Percentiles rank a stretch among this genome's conserved stretches.
Evolutionary conservation across 2,797 vertebrate genomes (phyloP).

Genomic region (Myripristis murdjan): DNA sequence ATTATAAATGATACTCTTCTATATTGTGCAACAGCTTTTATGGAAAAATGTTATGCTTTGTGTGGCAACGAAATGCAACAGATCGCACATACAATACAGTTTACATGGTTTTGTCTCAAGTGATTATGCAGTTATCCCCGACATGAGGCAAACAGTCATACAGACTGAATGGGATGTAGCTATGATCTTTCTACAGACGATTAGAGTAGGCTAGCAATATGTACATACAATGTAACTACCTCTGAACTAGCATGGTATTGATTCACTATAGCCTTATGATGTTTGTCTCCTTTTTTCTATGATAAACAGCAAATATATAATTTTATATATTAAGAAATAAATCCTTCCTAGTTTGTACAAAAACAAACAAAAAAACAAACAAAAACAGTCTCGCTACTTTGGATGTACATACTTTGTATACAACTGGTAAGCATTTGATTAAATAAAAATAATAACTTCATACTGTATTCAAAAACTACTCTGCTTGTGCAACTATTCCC

Average conservation of each 20-base stretch:
- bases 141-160: conserved; percentile 51
- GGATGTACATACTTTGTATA: conserved; percentile 90
- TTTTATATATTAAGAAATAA: conserved; percentile 84
- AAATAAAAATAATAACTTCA: conserved; percentile 86
- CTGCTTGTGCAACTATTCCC: conserved; percentile 19
- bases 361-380: conserved; percentile 58
- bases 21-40: conserved; percentile 34
- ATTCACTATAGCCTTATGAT: conserved; percentile 82
- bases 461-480: conserved; percentile 54
- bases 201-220: conserved; percentile 81
- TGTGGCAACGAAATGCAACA: conserved; percentile 44
- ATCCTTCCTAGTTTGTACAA: conserved; percentile 84
- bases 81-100: conserved; percentile 52
- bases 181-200: conserved; percentile 61
- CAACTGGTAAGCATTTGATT: conserved; percentile 81
- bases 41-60: conserved; percentile 39
- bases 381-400: conserved; percentile 78
- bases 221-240: conserved; percentile 90
- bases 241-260: conserved; percentile 89
- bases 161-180: conserved; percentile 69
- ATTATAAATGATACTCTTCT: conserved; percentile 34
- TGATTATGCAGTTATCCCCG: conserved; percentile 50
- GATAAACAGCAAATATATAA: conserved; percentile 85
- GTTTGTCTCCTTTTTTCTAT: conserved; percentile 81
- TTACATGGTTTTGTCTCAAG: conserved; percentile 65